Evolutionary conservation across 2,113 vertebrate species (phyloP).

Genomic region (Scatophagus argus): DNA sequence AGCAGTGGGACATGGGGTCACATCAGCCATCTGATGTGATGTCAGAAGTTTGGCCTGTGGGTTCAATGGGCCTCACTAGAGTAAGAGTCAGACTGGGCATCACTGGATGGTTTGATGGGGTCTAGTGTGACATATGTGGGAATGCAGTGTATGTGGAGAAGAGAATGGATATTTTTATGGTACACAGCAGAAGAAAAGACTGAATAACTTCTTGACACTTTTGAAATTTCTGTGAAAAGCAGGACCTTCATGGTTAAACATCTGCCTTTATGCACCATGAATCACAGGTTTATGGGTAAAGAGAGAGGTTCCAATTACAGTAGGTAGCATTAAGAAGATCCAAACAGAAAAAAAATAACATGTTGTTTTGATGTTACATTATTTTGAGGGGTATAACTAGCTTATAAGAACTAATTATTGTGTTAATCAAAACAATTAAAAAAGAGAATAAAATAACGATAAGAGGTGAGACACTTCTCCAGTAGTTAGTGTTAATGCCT

Average conservation of each 20-base stretch:
- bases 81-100: slow-evolving; percentile 9
- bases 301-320: neutral
- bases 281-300: slow-evolving; percentile 1
- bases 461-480: neutral
- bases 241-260: neutral
- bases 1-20: slow-evolving; percentile 63
- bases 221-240: neutral
- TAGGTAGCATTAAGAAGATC: neutral
- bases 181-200: neutral
- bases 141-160: neutral
- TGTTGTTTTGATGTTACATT: neutral
- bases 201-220: neutral
- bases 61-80: slow-evolving; percentile 26
- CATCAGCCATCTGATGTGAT: slow-evolving; percentile 54
- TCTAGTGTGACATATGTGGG: neutral
- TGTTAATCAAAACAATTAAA: neutral
- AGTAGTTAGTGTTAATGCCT: neutral
- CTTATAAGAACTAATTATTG: neutral
- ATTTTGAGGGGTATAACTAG: neutral
- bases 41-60: slow-evolving; percentile 46
- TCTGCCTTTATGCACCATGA: neutral
- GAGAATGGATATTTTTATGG: neutral
- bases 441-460: neutral
- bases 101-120: slow-evolving; percentile 16
- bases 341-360: neutral